Evolutionary conservation across 2,797 vertebrate genomes (phyloP).

Genomic region (Echiichthys vipera): DNA sequence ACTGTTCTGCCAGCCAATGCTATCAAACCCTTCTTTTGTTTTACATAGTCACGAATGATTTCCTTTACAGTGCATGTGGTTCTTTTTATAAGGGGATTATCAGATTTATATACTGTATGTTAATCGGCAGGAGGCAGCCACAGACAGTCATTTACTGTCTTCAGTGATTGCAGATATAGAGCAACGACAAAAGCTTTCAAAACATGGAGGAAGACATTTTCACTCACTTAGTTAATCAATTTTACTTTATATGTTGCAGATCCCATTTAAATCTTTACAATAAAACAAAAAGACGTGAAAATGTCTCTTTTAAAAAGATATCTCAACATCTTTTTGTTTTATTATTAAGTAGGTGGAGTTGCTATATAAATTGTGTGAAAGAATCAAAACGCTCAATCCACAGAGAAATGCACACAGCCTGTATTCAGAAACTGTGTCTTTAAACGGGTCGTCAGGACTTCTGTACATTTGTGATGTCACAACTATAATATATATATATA

Average conservation of each 20-base stretch:
- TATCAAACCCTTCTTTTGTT: slow-evolving; percentile 12
- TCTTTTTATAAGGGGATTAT: slow-evolving; percentile 39
- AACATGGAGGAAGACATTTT: background rate
- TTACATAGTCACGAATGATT: slow-evolving; percentile 8
- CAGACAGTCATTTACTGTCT: background rate
- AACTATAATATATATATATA: too few species aligned
- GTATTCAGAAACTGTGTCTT: too few species aligned
- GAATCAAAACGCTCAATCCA: too few species aligned
- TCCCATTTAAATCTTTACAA: too few species aligned
- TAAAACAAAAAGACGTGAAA: too few species aligned
- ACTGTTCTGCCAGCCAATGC: slow-evolving; percentile 17
- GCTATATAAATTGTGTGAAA: too few species aligned
- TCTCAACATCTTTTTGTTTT: too few species aligned
- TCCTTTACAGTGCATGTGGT: slow-evolving; percentile 1
- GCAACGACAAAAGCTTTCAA: background rate
- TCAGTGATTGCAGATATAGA: background rate
- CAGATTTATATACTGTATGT: slow-evolving; percentile 28
- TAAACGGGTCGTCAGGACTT: too few species aligned
- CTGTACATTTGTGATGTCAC: too few species aligned
- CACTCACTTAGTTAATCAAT: background rate
- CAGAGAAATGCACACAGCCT: too few species aligned
- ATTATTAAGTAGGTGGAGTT: too few species aligned
- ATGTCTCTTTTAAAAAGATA: too few species aligned
- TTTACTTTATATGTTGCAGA: background rate
- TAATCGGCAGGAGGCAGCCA: slow-evolving; percentile 22